These are phyloP conservation scores for Ardeotis arabs DNA, from an alignment of 2,113 vertebrate species.

Conservation along the genomic window DNA sequence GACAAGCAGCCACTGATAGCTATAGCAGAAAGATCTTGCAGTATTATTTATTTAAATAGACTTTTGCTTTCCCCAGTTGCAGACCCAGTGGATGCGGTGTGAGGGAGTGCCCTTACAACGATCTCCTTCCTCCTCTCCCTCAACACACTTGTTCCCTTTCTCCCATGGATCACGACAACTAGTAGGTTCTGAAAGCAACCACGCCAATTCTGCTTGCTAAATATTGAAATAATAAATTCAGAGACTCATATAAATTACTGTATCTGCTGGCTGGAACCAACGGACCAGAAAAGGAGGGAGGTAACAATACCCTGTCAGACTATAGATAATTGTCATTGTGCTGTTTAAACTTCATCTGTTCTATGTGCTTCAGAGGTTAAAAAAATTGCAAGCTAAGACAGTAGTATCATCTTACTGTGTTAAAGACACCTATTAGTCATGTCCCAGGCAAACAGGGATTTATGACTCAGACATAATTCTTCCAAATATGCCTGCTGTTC, in stretches of 20 bases:
- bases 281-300: conserved; percentile 25
- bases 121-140: not conserved
- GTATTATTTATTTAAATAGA: not conserved
- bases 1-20: not conserved
- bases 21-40: not conserved
- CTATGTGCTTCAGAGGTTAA: conserved; percentile 56
- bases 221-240: conserved; percentile 42
- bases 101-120: not conserved
- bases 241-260: not conserved
- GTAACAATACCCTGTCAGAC: conserved; percentile 31
- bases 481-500: conserved; percentile 77
- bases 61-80: not conserved
- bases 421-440: conserved; percentile 81
- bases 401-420: conserved; percentile 66
- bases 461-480: conserved; percentile 81
- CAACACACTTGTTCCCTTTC: not conserved
- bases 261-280: conserved; percentile 16
- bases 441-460: conserved; percentile 76
- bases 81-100: accelerated
- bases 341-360: conserved; percentile 62
- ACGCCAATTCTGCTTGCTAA: not conserved
- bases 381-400: conserved; percentile 72
- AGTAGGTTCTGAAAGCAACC: not conserved
- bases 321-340: conserved; percentile 19
- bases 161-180: not conserved